Evolutionary conservation across 2,888 invertebrate genomes (phyloP).

Genomic region (Stenodema calcarata): DNA sequence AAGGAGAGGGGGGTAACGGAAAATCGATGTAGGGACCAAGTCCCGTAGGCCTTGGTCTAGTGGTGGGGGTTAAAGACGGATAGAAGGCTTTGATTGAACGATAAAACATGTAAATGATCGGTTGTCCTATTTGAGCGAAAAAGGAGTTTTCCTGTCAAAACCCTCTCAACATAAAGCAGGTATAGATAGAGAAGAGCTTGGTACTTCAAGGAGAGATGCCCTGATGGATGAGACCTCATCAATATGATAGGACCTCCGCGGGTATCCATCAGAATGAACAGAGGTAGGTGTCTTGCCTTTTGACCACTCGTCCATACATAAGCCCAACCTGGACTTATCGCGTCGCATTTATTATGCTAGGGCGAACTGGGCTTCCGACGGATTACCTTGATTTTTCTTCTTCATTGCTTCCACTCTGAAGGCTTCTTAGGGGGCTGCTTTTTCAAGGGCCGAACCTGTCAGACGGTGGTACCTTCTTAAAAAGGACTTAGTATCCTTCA

Average conservation of each 20-base stretch:
- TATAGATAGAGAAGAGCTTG: background rate
- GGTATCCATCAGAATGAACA: slow-evolving; percentile 44
- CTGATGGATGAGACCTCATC: slow-evolving; percentile 47
- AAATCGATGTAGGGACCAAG: slow-evolving; percentile 38
- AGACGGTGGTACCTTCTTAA: slow-evolving; percentile 4
- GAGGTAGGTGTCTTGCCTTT: slow-evolving; percentile 38
- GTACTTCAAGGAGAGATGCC: background rate
- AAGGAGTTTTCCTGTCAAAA: slow-evolving; percentile 2
- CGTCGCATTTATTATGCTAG: slow-evolving; percentile 39
- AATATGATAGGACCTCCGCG: slow-evolving; percentile 42
- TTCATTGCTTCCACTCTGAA: slow-evolving; percentile 18
- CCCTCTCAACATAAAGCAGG: slow-evolving; percentile 4
- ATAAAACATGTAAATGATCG: slow-evolving; percentile 45
- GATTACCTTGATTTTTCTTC: slow-evolving; percentile 48
- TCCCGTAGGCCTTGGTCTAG: slow-evolving; percentile 29
- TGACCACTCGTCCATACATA: slow-evolving; percentile 51
- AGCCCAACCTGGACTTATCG: slow-evolving; percentile 35
- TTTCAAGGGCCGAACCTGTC: slow-evolving; percentile 17
- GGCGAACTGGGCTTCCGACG: slow-evolving; percentile 37
- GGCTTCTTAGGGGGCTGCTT: background rate
- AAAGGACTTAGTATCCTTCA: slow-evolving; percentile 3
- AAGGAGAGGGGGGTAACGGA: slow-evolving; percentile 43
- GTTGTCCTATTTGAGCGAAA: background rate
- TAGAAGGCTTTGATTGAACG: slow-evolving; percentile 33
- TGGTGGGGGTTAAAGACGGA: slow-evolving; percentile 7